Percentiles rank a stretch among this genome's conserved stretches.
Evolutionary conservation across 2,113 vertebrate genomes (phyloP).

Genomic region (Tragulus kanchil): DNA sequence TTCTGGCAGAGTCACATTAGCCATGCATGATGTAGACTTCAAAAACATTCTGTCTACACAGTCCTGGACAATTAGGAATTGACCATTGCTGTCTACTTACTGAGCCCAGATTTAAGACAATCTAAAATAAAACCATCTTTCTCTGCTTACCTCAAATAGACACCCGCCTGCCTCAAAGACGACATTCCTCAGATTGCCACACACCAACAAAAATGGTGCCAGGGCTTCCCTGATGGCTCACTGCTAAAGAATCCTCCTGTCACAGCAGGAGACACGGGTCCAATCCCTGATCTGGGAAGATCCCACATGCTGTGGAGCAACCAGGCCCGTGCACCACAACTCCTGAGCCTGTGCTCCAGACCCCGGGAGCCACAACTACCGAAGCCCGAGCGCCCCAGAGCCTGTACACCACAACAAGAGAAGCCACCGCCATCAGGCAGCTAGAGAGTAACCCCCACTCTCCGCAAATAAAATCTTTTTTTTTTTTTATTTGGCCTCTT

Average conservation of each 20-base stretch:
- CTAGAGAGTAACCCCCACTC: neutral
- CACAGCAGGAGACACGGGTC: neutral
- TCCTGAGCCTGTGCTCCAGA: neutral
- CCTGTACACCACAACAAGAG: neutral
- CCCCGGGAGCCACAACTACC: neutral
- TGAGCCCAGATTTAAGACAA: neutral
- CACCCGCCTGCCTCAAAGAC: neutral
- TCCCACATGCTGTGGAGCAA: neutral
- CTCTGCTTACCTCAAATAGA: neutral
- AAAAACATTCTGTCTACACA: neutral
- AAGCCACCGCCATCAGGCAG: neutral
- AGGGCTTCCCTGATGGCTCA: neutral
- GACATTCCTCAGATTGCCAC: neutral
- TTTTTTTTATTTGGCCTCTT: too few relatives aligned
- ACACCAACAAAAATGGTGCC: neutral
- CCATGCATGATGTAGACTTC: neutral
- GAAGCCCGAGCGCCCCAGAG: neutral
- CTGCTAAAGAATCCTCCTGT: neutral
- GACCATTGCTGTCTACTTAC: neutral
- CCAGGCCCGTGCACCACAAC: neutral
- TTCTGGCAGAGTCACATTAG: neutral
- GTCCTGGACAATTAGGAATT: neutral
- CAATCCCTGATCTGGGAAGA: neutral
- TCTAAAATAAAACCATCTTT: conserved; percentile 11
- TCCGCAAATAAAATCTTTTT: neutral